Evolutionary conservation across 2,113 vertebrate species (phyloP), one percentile per base, ranked within the genome.

Genomic region (Trochalopteron elliotii): DNA sequence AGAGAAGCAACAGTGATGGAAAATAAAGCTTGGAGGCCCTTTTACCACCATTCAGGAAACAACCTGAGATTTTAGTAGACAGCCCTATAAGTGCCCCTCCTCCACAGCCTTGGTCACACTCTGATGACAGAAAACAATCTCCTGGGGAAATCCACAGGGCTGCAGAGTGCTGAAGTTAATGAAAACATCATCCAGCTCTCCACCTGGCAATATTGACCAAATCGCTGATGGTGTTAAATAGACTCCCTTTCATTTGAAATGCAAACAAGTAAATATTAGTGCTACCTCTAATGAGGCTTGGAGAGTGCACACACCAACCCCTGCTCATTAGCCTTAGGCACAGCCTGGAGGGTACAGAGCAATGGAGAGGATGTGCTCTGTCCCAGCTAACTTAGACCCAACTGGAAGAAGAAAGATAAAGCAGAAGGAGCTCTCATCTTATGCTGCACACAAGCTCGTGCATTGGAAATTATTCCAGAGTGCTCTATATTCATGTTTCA

Each of bases 241-340:
- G 82, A 77, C 52, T 76, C 33, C 55, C 45, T 91, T 75, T 60
- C 42, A 4, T 90, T 63, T 81, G 93, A 91, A 97, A 94, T 79
- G 87, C 59, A 93, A 95, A 89, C 79, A 84, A 79, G 87, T 89
- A 93, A 93, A 92, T 93, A 89, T 89, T 89, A 71, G 53, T 78
- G 87, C 79, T 91, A 8, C 60, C 53, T 80, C 81, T 78, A 96
- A 77, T 81, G 63, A 92, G 71, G 72, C 80, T 11, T 64, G 67
- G 67, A 94, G 55, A 87, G 77, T 8, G 31, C 57, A 74, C 15
- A 25, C 35, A 69, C 14, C 19, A 57, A 24, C 1, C 63, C 35
- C 45, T 28, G 23, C 30, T 74, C 67, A 20, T 79, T 35, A 59
- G 10, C 60, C 65, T 45, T 7, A 39, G 8, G 2, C 65, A 30